Conservation (phyloP, 2,113 vertebrate species). For the Calcarius ornatus region DNA sequence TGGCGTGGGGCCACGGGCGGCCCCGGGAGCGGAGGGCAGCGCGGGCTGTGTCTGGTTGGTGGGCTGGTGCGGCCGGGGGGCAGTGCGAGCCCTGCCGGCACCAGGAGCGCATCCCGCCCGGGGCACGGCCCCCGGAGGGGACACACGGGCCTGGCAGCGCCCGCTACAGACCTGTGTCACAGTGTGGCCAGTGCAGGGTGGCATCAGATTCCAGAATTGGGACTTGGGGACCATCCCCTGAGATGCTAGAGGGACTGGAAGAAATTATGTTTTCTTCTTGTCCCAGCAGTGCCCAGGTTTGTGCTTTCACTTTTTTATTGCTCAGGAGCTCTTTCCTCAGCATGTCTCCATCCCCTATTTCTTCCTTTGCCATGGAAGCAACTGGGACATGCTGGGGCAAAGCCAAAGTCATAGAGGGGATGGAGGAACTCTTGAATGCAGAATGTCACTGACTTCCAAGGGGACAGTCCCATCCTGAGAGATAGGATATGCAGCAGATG, state of each 20-base stretch:
- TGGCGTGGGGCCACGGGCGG: not conserved
- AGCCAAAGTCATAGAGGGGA: not conserved
- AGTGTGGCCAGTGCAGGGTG: too few species aligned
- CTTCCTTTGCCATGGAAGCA: not conserved
- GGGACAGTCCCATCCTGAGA: not conserved
- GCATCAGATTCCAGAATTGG: fast-evolving
- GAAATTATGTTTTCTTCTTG: not conserved
- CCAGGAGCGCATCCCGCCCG: not conserved
- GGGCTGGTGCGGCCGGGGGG: not conserved
- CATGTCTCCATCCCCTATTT: not conserved
- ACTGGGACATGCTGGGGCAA: not conserved
- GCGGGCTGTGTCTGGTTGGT: slow-evolving; percentile 1
- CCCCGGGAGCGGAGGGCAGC: not conserved
- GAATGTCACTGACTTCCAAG: not conserved
- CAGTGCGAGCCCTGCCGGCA: not conserved
- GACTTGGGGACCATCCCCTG: not conserved
- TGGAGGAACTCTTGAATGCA: not conserved
- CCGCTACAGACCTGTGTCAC: too few species aligned
- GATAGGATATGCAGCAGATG: not conserved
- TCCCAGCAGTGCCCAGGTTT: fast-evolving
- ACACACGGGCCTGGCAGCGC: not conserved
- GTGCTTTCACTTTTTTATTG: not conserved
- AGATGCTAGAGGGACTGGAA: not conserved
- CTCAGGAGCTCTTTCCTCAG: not conserved
- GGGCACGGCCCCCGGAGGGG: not conserved